phyloP scores from a whole-genome alignment of 2,888 invertebrate genomes.

The Dynastes maya region DNA sequence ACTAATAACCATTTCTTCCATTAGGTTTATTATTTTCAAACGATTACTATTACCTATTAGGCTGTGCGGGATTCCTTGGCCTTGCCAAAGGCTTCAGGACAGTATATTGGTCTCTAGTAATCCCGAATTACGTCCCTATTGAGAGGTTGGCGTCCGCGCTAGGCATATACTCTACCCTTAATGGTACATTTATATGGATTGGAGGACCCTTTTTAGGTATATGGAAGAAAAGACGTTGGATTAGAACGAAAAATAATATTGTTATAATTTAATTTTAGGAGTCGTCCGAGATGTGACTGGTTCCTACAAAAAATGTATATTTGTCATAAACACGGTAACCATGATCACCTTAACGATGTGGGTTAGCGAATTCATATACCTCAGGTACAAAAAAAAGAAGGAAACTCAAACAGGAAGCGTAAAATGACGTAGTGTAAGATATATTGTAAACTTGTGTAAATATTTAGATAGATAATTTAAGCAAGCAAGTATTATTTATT shows the following conservation, averaged over 20 bases:
- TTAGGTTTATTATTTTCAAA: constrained; percentile 68
- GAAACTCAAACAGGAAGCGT: not conserved
- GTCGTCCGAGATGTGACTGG: constrained; percentile 76
- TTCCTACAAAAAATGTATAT: constrained; percentile 75
- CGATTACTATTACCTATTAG: constrained; percentile 66
- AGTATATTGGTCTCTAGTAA: constrained; percentile 80
- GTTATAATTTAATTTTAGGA: constrained; percentile 70
- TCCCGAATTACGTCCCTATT: constrained; percentile 80
- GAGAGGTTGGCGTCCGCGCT: constrained; percentile 79
- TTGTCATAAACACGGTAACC: constrained; percentile 77
- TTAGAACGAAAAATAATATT: constrained; percentile 11
- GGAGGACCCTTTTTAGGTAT: constrained; percentile 80
- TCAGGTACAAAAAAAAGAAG: constrained; percentile 49
- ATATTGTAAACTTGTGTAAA: constrained; percentile 29
- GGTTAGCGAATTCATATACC: constrained; percentile 69
- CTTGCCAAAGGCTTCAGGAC: constrained; percentile 80
- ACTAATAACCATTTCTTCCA: not conserved
- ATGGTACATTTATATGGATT: constrained; percentile 76
- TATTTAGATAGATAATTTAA: constrained; percentile 12
- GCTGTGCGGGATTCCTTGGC: constrained; percentile 76
- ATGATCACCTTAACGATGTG: constrained; percentile 75
- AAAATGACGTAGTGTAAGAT: constrained; percentile 11
- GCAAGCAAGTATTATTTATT: constrained; percentile 35
- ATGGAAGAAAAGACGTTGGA: constrained; percentile 56
- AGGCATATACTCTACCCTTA: constrained; percentile 81